Conservation (phyloP, 2,113 vertebrate species). For the Craseonycteris thonglongyai region DNA sequence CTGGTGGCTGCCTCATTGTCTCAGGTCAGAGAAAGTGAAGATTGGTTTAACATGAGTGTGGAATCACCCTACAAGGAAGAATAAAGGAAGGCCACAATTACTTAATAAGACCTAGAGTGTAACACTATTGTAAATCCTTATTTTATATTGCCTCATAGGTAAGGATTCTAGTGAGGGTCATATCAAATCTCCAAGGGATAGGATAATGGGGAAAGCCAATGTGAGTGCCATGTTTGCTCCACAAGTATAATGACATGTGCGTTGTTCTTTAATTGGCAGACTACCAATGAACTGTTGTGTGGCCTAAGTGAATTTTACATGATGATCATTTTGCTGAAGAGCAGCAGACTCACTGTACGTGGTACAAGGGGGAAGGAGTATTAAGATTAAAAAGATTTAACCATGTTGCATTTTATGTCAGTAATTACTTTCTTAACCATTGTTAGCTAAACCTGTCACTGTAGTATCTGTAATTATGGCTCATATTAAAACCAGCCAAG, state of each 20-base stretch:
- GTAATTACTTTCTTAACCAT: constrained; percentile 37
- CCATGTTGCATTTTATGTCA: constrained; percentile 9
- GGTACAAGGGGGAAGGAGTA: neutral
- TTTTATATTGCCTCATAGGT: neutral
- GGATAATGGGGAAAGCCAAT: neutral
- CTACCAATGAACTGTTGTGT: neutral
- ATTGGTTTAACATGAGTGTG: neutral
- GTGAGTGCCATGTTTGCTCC: neutral
- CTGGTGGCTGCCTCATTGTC: neutral
- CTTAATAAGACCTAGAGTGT: neutral
- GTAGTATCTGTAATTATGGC: constrained; percentile 45
- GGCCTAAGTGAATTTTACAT: neutral
- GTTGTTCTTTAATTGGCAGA: neutral
- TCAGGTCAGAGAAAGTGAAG: neutral
- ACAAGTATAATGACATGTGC: neutral
- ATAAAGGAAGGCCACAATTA: neutral
- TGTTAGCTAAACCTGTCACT: constrained; percentile 48
- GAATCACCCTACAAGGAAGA: neutral
- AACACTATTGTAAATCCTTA: neutral
- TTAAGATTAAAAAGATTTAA: constrained; percentile 23
- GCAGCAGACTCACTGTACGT: constrained; percentile 22
- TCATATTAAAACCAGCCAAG: constrained; percentile 42
- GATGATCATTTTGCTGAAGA: constrained; percentile 22
- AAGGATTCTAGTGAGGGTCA: neutral
- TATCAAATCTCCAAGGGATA: too few relatives aligned